Conservation (phyloP, 2,888 invertebrate species). For the Cyrtodaria siliqua region DNA sequence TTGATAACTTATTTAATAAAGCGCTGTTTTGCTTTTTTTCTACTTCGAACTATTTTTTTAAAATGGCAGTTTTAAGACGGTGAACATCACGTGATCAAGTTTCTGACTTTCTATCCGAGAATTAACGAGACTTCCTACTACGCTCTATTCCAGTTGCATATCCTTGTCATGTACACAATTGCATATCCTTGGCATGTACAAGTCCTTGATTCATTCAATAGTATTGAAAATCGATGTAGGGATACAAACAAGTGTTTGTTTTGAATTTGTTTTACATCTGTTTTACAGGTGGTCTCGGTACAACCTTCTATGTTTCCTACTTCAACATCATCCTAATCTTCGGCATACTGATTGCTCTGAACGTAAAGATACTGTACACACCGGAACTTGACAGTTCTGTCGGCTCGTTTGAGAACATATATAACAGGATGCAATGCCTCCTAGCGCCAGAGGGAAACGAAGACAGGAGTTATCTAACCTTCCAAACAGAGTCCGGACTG, state of each 20-base stretch:
- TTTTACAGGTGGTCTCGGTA: slow-evolving; percentile 76
- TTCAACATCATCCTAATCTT: slow-evolving; percentile 79
- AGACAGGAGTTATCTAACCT: slow-evolving; percentile 74
- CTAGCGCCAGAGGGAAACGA: slow-evolving; percentile 71
- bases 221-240: not conserved
- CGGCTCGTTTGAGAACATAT: slow-evolving; percentile 69
- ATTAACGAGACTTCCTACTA: too few species aligned
- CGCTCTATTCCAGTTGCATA: too few species aligned
- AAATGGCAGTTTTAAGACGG: too few species aligned
- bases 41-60: too few species aligned
- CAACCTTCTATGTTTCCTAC: slow-evolving; percentile 84
- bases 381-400: slow-evolving; percentile 46
- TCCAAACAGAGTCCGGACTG: slow-evolving; percentile 73
- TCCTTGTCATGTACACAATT: too few species aligned
- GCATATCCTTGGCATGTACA: too few species aligned
- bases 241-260: not conserved
- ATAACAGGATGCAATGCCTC: slow-evolving; percentile 67
- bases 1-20: too few species aligned
- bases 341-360: slow-evolving; percentile 70
- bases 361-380: slow-evolving; percentile 70
- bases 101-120: too few species aligned
- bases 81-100: too few species aligned
- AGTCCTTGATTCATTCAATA: not conserved
- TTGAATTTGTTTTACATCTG: not conserved
- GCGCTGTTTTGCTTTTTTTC: too few species aligned